phyloP scores from a whole-genome alignment of 1,140 invertebrate species.

The Ptiloglossa arizonensis region DNA sequence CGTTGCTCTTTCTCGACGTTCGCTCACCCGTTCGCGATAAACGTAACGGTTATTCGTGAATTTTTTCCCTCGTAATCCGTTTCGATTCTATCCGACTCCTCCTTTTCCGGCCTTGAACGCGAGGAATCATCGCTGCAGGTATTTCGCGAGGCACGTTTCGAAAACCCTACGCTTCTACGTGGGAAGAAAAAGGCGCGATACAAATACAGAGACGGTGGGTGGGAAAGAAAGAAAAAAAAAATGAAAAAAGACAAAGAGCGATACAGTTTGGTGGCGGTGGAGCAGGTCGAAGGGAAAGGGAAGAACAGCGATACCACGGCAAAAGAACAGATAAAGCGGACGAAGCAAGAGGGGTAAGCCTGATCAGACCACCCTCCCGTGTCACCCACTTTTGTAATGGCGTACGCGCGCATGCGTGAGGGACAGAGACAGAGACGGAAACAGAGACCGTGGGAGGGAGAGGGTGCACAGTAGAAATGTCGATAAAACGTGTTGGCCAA shows the following conservation, averaged over 20 bases:
- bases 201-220: conserved; percentile 19
- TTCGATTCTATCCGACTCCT: too few species aligned
- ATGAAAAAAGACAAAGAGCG: neutral
- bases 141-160: conserved; percentile 63
- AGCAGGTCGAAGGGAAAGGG: neutral
- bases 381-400: conserved; percentile 41
- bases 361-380: conserved; percentile 50
- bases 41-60: neutral
- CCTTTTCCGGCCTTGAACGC: too few species aligned
- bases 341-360: conserved; percentile 29
- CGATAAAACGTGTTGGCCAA: conserved; percentile 81
- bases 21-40: too few species aligned
- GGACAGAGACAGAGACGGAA: conserved; percentile 10
- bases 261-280: neutral
- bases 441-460: neutral
- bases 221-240: neutral
- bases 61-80: neutral
- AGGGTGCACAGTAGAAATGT: conserved; percentile 74
- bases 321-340: conserved; percentile 1
- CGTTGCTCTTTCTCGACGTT: too few species aligned
- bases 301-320: neutral
- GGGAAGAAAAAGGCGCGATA: neutral
- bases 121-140: conserved; percentile 51
- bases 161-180: conserved; percentile 71
- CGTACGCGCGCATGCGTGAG: conserved; percentile 32